Evolutionary conservation across 2,888 invertebrate genomes (phyloP), one percentile per base, ranked within the genome.

Genomic region (Parascotia fuliginaria): DNA sequence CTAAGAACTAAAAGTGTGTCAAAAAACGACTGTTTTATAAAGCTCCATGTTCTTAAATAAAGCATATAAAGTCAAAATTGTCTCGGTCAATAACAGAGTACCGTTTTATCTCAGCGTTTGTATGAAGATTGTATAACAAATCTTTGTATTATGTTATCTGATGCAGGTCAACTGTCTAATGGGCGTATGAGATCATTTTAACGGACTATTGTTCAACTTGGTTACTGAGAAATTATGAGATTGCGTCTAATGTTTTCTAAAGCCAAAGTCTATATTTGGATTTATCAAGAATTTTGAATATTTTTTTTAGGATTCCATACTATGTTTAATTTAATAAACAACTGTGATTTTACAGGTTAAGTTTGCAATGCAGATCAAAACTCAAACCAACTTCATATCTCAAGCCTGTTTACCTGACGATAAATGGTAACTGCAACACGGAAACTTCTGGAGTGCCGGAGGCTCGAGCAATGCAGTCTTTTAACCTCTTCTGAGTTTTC

Each of bases 101-200:
- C 58, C 53, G 59, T 70, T 72, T 62, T 40, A 42, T 51, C 58
- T 62, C 57, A 65, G 33, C 57, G 43, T 55, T 65, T 58, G 65
- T 65, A 57, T 57, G 45, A 64, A 57, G 56, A 56, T 65, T 60
- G 67, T 71, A 57, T 60, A 60, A 69, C 62, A 65, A 59, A 61
- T 73, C 56, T 68, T 52, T 63, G 51, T 27, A 54, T 66, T 66
- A 47, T 64, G 64, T 63, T 76, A 77, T 76, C 77, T 58, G 73
- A 75, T 77, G 64, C 49, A 47, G 63, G 43, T 55, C 58, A 57
- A 38, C 53, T 42, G 59, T 46, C 55, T 70, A 76, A 70, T 73
- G 73, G 67, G 57, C 41, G 63, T 62, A 72, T 66, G 67, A 71
- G 64, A 60, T 65, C 69, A 65, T 70, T 72, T 72, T 67, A 73